Percentiles rank a stretch among this genome's conserved stretches.
Evolutionary conservation across 2,888 invertebrate species (phyloP).

Genomic region (Melanotus villosus): DNA sequence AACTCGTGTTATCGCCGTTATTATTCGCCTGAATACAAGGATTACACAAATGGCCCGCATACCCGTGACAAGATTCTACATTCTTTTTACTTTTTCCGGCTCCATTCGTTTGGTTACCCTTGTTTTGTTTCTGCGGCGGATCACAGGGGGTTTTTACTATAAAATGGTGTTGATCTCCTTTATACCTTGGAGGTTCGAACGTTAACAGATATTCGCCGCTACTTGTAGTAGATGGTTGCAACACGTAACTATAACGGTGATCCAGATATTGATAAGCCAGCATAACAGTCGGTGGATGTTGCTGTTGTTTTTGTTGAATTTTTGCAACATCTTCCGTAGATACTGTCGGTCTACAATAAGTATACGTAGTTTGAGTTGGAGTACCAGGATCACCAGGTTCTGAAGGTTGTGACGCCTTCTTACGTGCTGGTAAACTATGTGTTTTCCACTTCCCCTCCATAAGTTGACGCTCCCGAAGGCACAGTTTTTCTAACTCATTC

Average conservation of each 20-base stretch:
- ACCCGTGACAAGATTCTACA: slow-evolving; percentile 60
- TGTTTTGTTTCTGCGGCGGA: slow-evolving; percentile 60
- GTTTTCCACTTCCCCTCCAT: slow-evolving; percentile 92
- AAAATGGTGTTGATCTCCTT: slow-evolving; percentile 76
- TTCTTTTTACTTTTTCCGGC: slow-evolving; percentile 56
- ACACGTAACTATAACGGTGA: slow-evolving; percentile 79
- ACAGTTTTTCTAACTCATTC: slow-evolving; percentile 86
- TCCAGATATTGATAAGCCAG: slow-evolving; percentile 75
- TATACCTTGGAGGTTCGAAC: slow-evolving; percentile 77
- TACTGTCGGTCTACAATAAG: slow-evolving; percentile 83
- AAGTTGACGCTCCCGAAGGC: slow-evolving; percentile 85
- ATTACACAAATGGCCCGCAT: slow-evolving; percentile 76
- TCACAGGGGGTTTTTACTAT: slow-evolving; percentile 74
- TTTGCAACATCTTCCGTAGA: slow-evolving; percentile 85
- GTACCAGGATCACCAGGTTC: slow-evolving; percentile 71
- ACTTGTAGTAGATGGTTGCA: slow-evolving; percentile 76
- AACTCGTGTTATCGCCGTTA: slow-evolving; percentile 81
- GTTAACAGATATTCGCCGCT: slow-evolving; percentile 82
- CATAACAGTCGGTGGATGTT: slow-evolving; percentile 63
- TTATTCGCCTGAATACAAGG: slow-evolving; percentile 77
- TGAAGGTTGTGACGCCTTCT: slow-evolving; percentile 78
- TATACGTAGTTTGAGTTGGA: slow-evolving; percentile 68
- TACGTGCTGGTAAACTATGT: slow-evolving; percentile 88
- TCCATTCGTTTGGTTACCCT: slow-evolving; percentile 57
- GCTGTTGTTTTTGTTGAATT: slow-evolving; percentile 57